phyloP scores from a whole-genome alignment of 2,797 vertebrate species.

The Nasua narica region DNA sequence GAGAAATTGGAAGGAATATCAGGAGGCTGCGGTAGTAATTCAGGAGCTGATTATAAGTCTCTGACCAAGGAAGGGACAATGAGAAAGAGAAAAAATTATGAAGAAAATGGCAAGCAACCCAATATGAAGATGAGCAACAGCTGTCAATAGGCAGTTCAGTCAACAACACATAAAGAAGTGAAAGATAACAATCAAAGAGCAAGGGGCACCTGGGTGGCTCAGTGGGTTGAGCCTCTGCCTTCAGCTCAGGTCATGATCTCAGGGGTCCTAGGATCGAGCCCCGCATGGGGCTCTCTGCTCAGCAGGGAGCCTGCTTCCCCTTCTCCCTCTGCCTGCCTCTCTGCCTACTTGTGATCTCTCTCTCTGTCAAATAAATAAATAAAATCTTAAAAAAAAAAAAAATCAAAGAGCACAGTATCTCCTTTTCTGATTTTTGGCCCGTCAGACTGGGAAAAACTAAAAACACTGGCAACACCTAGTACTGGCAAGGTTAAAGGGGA shows the following conservation, averaged over 20 bases:
- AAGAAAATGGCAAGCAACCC: not conserved
- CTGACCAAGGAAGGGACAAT: not conserved
- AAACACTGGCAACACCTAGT: not conserved
- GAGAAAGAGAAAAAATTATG: not conserved
- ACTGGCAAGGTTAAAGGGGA: not conserved
- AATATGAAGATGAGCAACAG: not conserved
- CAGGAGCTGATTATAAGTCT: not conserved
- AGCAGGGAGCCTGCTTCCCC: too few relatives aligned
- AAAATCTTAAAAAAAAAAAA: not conserved
- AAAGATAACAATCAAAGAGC: not conserved
- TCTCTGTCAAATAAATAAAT: too few relatives aligned
- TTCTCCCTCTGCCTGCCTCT: too few relatives aligned
- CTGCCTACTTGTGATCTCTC: too few relatives aligned
- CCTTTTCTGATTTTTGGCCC: not conserved
- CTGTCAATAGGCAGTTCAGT: not conserved
- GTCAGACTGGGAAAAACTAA: slow-evolving; percentile 2
- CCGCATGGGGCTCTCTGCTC: too few relatives aligned
- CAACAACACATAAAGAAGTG: not conserved
- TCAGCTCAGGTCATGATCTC: too few relatives aligned
- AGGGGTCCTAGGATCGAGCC: too few relatives aligned
- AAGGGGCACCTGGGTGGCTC: not conserved
- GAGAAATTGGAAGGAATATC: not conserved
- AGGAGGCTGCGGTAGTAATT: not conserved
- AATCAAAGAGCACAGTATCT: not conserved
- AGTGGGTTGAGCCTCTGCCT: too few relatives aligned